Evolutionary conservation across 2,888 invertebrate species (phyloP).

Genomic region (Ptychoptera contaminata): DNA sequence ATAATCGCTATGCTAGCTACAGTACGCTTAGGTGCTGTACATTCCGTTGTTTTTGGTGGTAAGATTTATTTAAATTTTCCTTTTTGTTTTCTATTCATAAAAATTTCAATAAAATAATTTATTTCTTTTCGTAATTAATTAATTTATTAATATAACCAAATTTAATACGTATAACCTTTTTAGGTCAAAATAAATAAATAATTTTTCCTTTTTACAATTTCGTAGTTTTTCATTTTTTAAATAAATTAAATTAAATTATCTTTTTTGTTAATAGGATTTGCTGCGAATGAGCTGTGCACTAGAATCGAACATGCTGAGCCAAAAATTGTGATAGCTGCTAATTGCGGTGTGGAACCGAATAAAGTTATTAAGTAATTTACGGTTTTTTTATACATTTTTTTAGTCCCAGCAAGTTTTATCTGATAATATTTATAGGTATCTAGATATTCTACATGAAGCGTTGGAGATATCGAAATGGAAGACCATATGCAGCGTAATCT

Average conservation of each 20-base stretch:
- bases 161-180: too few species aligned
- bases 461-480: constrained; percentile 54
- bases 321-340: constrained; percentile 75
- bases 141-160: too few species aligned
- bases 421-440: constrained; percentile 13
- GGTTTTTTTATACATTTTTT: background rate
- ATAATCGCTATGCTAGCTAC: constrained; percentile 79
- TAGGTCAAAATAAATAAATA: too few species aligned
- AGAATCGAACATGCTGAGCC: constrained; percentile 82
- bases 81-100: background rate
- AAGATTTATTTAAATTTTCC: constrained; percentile 12
- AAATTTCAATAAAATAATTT: background rate
- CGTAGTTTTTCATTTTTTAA: background rate
- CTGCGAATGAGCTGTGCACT: constrained; percentile 69
- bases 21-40: constrained; percentile 77
- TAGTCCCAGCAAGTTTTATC: too few species aligned
- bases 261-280: constrained; percentile 49
- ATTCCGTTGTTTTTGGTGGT: constrained; percentile 91
- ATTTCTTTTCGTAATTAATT: background rate
- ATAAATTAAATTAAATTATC: constrained; percentile 9
- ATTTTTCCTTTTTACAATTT: too few species aligned
- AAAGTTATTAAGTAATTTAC: constrained; percentile 51
- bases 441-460: constrained; percentile 37
- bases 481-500: constrained; percentile 68
- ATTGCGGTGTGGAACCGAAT: constrained; percentile 80